These are phyloP conservation scores for Drosophila nr. perissopoda DNA, from an alignment of 2,888 invertebrate species.

Conservation along the genomic window DNA sequence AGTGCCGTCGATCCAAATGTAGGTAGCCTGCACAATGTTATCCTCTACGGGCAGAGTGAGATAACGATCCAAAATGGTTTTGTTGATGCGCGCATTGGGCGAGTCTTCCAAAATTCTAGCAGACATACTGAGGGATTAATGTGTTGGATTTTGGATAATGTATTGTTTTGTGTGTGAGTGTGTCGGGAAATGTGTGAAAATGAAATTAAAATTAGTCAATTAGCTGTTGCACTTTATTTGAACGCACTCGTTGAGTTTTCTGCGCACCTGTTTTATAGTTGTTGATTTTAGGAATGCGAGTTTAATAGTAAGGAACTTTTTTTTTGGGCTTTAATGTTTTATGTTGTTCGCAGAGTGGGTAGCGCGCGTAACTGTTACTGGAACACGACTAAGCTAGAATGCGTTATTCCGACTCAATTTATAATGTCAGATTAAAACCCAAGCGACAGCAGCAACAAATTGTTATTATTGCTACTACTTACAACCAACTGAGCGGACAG, in stretches of 20 bases:
- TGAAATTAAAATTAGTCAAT: constrained; percentile 23
- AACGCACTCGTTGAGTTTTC: constrained; percentile 3
- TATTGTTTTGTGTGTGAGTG: not conserved
- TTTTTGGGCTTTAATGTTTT: not conserved
- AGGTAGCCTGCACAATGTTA: constrained; percentile 92
- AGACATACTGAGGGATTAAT: constrained; percentile 75
- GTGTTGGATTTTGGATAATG: not conserved
- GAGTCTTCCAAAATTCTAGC: constrained; percentile 88
- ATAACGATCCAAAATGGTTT: constrained; percentile 90
- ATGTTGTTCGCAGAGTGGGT: constrained; percentile 31
- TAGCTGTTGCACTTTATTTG: constrained; percentile 14
- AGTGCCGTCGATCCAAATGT: constrained; percentile 97
- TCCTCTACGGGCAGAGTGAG: constrained; percentile 91
- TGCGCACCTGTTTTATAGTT: constrained; percentile 46
- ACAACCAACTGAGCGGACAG: constrained; percentile 53
- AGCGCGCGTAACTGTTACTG: constrained; percentile 82
- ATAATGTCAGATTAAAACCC: constrained; percentile 80
- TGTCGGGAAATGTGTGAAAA: constrained; percentile 16
- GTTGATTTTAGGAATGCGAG: not conserved
- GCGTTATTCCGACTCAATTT: constrained; percentile 82
- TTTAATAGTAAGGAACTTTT: constrained; percentile 3
- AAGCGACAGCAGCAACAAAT: constrained; percentile 34
- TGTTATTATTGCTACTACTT: constrained; percentile 63
- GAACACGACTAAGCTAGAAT: constrained; percentile 83
- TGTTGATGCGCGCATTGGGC: constrained; percentile 93